phyloP scores from a whole-genome alignment of 2,888 invertebrate species.

The Pseudoips prasinana region DNA sequence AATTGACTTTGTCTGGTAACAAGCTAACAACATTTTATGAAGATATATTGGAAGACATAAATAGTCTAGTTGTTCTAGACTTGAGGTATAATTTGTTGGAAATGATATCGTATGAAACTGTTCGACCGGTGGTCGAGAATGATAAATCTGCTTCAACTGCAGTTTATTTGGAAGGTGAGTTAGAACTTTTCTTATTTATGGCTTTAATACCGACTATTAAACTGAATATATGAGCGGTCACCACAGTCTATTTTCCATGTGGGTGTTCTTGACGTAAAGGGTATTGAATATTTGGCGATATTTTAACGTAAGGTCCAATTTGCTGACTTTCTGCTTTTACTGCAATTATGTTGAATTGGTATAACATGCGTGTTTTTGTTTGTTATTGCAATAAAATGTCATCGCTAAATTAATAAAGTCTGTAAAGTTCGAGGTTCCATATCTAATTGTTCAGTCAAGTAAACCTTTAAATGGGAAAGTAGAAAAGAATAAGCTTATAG shows the following conservation, averaged over 20 bases:
- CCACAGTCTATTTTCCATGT: slow-evolving; percentile 24
- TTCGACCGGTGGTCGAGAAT: slow-evolving; percentile 88
- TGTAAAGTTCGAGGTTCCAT: no score
- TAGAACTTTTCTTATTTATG: slow-evolving; percentile 38
- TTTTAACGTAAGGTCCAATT: slow-evolving; percentile 17
- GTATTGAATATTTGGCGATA: slow-evolving; percentile 28
- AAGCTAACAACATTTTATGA: slow-evolving; percentile 86
- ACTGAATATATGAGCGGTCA: slow-evolving; percentile 28
- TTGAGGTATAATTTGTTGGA: slow-evolving; percentile 88
- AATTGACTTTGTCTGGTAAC: slow-evolving; percentile 88
- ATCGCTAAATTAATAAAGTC: no score
- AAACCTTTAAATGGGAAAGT: no score
- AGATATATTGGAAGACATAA: slow-evolving; percentile 86
- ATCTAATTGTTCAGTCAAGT: no score
- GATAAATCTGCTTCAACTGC: slow-evolving; percentile 87
- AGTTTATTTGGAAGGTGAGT: slow-evolving; percentile 90
- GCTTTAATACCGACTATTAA: slow-evolving; percentile 33
- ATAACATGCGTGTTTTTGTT: no score
- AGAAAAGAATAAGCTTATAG: no score
- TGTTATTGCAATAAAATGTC: no score
- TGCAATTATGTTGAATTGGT: no score
- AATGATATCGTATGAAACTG: slow-evolving; percentile 88
- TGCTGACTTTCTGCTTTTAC: no score
- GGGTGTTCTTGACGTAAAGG: slow-evolving; percentile 19
- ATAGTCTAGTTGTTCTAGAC: slow-evolving; percentile 87